Evolutionary conservation across 2,113 vertebrate species (phyloP).

Genomic region (Rattus norvegicus): GRCr8 NC_086039.1:136036001-136036500

Average conservation of each 20-base stretch:
- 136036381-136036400: slow-evolving; percentile 22
- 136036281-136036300: slow-evolving; percentile 28
- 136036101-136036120: neutral
- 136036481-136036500: slow-evolving; percentile 53
- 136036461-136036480: slow-evolving; percentile 55
- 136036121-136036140: neutral
- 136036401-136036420: neutral
- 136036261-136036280: neutral
- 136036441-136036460: slow-evolving; percentile 56
- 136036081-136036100: neutral
- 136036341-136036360: slow-evolving; percentile 37
- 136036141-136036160: neutral
- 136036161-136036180: neutral
- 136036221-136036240: neutral
- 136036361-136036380: slow-evolving; percentile 2
- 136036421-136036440: slow-evolving; percentile 51
- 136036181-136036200: neutral
- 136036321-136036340: neutral
- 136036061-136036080: slow-evolving; percentile 9
- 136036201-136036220: slow-evolving; percentile 4
- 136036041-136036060: neutral
- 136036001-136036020: neutral
- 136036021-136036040: neutral
- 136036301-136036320: slow-evolving; percentile 22
- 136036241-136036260: neutral